Conservation (phyloP, 1,140 invertebrate species). For the Popillia japonica region DNA sequence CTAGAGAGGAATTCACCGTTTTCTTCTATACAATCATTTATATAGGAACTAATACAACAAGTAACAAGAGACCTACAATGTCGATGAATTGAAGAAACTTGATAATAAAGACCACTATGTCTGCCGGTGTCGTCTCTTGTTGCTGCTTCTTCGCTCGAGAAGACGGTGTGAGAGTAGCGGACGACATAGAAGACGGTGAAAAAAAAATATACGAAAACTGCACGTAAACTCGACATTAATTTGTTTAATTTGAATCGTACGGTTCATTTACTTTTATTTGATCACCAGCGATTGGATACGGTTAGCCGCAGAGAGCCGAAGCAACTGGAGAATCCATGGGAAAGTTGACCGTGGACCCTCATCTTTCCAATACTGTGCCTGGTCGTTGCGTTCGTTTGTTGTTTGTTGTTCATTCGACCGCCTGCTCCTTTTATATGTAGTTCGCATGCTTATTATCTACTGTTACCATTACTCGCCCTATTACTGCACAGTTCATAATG, state of each 20-base stretch:
- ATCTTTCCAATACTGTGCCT: not conserved
- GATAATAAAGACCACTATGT: not conserved
- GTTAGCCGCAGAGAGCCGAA: conserved; percentile 3
- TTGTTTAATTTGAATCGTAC: conserved; percentile 19
- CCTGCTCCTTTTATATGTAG: not conserved
- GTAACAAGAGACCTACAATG: not conserved
- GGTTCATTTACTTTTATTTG: conserved; percentile 19
- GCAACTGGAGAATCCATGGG: not conserved
- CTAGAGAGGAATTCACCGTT: not conserved
- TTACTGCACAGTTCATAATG: not conserved
- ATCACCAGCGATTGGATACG: conserved; percentile 13
- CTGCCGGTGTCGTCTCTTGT: not conserved
- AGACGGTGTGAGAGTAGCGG: not conserved
- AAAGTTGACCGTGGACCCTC: not conserved
- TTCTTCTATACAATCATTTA: not conserved
- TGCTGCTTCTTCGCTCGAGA: not conserved
- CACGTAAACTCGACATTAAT: conserved; percentile 14
- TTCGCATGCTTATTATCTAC: conserved; percentile 10
- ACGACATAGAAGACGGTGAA: not conserved
- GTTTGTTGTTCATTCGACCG: conserved; percentile 4
- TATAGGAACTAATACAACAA: conserved; percentile 6
- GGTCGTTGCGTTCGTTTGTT: not conserved
- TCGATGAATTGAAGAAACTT: conserved; percentile 5
- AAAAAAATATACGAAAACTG: conserved; percentile 1
- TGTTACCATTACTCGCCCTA: conserved; percentile 9